Evolutionary conservation across 2,888 invertebrate genomes (phyloP).

Genomic region (Acronicta leporina): DNA sequence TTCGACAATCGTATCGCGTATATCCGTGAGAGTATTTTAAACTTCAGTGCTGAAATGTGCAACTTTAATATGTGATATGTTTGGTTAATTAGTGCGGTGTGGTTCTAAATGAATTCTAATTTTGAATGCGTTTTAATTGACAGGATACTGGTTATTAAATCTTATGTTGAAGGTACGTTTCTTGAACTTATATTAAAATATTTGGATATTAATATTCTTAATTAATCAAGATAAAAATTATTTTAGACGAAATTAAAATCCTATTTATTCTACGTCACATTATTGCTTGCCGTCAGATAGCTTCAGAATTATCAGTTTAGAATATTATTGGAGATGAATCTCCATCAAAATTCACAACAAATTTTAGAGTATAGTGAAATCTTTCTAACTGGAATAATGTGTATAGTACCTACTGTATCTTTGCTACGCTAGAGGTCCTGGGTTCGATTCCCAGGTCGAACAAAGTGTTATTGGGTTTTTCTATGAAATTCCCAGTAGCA

Average conservation of each 20-base stretch:
- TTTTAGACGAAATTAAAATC: conserved; percentile 20
- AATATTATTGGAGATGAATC: background rate
- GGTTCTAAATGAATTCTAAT: conserved; percentile 36
- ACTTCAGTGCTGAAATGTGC: conserved; percentile 59
- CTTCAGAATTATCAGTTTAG: too few relatives aligned
- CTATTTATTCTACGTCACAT: conserved; percentile 4
- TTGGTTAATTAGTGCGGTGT: conserved; percentile 47
- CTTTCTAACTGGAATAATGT: too few relatives aligned
- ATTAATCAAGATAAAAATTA: background rate
- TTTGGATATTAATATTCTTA: conserved; percentile 9
- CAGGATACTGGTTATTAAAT: conserved; percentile 42
- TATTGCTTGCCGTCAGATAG: too few relatives aligned
- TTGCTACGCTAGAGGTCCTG: too few relatives aligned
- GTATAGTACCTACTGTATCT: too few relatives aligned
- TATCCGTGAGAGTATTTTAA: conserved; percentile 47
- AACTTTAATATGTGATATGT: conserved; percentile 52
- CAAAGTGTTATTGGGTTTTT: too few relatives aligned
- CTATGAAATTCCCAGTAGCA: too few relatives aligned
- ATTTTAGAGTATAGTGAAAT: too few relatives aligned
- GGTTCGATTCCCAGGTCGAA: too few relatives aligned
- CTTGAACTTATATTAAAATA: conserved; percentile 7
- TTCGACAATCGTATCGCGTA: conserved; percentile 46
- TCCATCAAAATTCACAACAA: too few relatives aligned
- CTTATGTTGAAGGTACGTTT: conserved; percentile 42
- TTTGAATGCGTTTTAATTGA: conserved; percentile 28